Percentiles rank a stretch among this genome's conserved stretches.
Evolutionary conservation across 1,140 invertebrate species (phyloP).

Genomic region (Coelopa frigida): DNA sequence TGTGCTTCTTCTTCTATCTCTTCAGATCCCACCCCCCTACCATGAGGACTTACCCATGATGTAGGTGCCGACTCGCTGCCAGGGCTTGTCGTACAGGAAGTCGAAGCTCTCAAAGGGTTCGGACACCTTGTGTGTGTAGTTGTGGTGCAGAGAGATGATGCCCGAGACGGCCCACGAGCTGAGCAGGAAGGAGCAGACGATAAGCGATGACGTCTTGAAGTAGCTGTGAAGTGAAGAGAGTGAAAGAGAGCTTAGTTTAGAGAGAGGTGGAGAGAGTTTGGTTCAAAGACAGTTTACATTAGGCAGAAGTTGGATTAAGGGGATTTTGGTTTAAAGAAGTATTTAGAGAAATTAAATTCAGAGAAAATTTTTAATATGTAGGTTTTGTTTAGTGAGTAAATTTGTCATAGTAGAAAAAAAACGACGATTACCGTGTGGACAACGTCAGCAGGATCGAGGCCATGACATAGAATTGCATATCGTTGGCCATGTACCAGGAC

Average conservation of each 20-base stretch:
- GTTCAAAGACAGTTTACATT: background rate
- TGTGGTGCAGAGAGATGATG: conserved; percentile 63
- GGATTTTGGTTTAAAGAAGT: too few species aligned
- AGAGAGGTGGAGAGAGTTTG: background rate
- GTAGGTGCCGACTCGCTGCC: conserved; percentile 73
- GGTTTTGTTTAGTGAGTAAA: background rate
- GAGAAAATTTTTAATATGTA: background rate
- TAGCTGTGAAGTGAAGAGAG: conserved; percentile 43
- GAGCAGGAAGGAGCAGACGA: conserved; percentile 53
- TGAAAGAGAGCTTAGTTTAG: background rate
- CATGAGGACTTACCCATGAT: conserved; percentile 55
- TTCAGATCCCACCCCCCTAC: too few species aligned
- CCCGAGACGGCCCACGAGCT: conserved; percentile 70
- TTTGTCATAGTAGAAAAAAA: background rate
- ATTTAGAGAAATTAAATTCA: background rate
- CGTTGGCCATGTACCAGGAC: conserved; percentile 88
- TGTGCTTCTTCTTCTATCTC: background rate
- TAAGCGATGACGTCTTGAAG: conserved; percentile 50
- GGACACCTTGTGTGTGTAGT: conserved; percentile 69
- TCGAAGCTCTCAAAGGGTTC: conserved; percentile 77
- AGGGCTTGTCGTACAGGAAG: conserved; percentile 76
- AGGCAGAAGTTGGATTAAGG: too few species aligned
- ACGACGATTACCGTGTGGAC: conserved; percentile 57
- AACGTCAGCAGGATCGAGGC: conserved; percentile 63
- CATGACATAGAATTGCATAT: conserved; percentile 81